These are phyloP conservation scores for Ailuropoda melanoleuca DNA, from an alignment of 2,113 vertebrate species.

Conservation along the genomic window DNA sequence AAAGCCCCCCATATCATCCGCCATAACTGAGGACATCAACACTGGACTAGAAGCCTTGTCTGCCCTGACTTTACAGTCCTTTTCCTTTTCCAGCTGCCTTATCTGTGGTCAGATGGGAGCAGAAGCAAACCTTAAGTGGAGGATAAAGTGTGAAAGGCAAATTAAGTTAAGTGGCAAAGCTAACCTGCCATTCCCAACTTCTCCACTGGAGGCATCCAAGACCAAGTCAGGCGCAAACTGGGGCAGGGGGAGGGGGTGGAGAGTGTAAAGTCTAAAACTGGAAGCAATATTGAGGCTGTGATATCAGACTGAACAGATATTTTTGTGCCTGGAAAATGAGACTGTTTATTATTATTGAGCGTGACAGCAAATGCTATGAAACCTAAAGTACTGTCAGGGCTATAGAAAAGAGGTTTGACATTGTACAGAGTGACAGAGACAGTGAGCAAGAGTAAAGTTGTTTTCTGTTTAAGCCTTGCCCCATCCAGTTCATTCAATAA, in stretches of 20 bases:
- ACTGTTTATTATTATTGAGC: background rate
- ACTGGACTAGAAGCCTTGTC: background rate
- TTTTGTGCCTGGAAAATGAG: background rate
- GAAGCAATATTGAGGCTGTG: background rate
- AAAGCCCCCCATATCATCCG: accelerated
- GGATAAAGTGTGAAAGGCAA: background rate
- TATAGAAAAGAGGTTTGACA: background rate
- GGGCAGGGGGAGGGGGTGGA: background rate
- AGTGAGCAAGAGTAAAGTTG: background rate
- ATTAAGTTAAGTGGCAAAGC: background rate
- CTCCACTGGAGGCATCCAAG: background rate
- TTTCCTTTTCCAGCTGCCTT: background rate
- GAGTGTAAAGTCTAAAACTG: background rate
- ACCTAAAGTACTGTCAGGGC: background rate
- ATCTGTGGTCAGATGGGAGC: background rate
- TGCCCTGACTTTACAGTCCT: accelerated
- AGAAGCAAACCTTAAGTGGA: too few relatives aligned
- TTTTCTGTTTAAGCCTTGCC: background rate
- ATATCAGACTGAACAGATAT: background rate
- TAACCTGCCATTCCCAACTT: background rate
- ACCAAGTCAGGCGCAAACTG: background rate
- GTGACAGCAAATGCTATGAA: background rate
- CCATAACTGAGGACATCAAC: background rate
- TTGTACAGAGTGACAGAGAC: accelerated
- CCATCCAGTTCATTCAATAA: background rate